Evolutionary conservation across 92 coral and sea anemone species (phyloP), one percentile per base, ranked within the genome.

Genomic region (Siderastrea siderea): DNA sequence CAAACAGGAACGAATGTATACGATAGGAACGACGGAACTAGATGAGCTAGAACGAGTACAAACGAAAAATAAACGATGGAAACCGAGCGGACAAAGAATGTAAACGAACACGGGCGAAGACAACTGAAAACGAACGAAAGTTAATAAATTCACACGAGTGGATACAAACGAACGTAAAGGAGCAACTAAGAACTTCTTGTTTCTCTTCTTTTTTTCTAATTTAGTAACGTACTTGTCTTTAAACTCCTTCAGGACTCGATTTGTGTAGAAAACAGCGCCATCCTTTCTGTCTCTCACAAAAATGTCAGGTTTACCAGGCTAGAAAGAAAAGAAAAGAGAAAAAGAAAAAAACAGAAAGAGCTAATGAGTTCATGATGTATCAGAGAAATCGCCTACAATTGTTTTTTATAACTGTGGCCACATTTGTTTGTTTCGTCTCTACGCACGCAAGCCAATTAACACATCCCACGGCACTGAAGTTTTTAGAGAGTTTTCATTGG

Each of bases 241-340:
- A 75, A 72, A 87, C 2, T 95, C 98, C 78, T 93, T 95, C 70
- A 95, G 84, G 44, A 95, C 96, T 48, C 98, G 91, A 74, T 95
- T 93, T 2, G 93, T 87, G 70, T 91, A 95, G 78, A 93, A 95
- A 86, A 90, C 90, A 8, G 98, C 89, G 9, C 96, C 93, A 63
- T 95, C 94, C 43, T 78, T 54, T 44, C 87, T 83, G 38, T 93
- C 94, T 65, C 92, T 95, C 63, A 95, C 93, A 68, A 85, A 88
- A 17, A 70, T 83, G 48, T 72, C 84, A 17, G 98, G 96, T 62
- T 90, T 95, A 1, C 87, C 83, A 8, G 91, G 68, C 95, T 92
- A 57, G 14, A 26, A 51, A 62, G 58, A 19, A 12, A n/a, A 62
- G 43, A 70, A 4, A 49, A 60, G 3, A 16, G 38, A 0, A 26